phyloP scores from a whole-genome alignment of 2,888 invertebrate species.

The Epinotia demarniana region DNA sequence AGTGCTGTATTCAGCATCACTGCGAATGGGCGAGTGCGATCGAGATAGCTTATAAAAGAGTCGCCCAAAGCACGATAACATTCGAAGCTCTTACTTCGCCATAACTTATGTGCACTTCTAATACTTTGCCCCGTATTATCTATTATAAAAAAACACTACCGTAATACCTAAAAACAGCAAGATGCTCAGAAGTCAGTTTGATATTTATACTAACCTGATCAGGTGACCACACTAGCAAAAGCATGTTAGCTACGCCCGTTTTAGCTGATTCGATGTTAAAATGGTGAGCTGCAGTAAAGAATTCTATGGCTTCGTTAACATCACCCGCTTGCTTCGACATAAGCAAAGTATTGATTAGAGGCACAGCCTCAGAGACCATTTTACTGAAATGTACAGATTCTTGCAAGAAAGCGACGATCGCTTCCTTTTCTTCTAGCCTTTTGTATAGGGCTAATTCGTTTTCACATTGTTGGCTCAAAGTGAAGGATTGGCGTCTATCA shows the following conservation, averaged over 20 bases:
- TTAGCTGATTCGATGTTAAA: conserved; percentile 91
- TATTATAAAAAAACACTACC: too few species aligned
- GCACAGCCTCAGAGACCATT: conserved; percentile 76
- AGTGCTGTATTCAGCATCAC: too few species aligned
- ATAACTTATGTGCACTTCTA: too few species aligned
- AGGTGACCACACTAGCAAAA: conserved; percentile 91
- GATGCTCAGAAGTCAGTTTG: not conserved
- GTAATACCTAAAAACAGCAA: too few species aligned
- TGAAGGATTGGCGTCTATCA: conserved; percentile 63
- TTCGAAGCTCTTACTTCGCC: too few species aligned
- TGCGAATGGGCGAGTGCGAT: too few species aligned
- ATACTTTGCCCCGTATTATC: too few species aligned
- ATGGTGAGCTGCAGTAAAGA: conserved; percentile 92
- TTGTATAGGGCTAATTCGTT: conserved; percentile 78
- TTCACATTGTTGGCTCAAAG: conserved; percentile 73
- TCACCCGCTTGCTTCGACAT: conserved; percentile 90
- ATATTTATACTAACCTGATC: conserved; percentile 83
- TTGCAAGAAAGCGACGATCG: conserved; percentile 89
- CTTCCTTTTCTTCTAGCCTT: conserved; percentile 85
- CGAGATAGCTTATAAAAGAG: too few species aligned
- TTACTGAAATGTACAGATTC: conserved; percentile 84
- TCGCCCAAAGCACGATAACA: too few species aligned
- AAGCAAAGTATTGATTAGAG: conserved; percentile 89
- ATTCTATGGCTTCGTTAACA: conserved; percentile 94
- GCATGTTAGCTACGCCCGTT: conserved; percentile 89